Base-by-base conservation (phyloP, 2,113 vertebrate species). In the Monarcha castaneiventris region DNA sequence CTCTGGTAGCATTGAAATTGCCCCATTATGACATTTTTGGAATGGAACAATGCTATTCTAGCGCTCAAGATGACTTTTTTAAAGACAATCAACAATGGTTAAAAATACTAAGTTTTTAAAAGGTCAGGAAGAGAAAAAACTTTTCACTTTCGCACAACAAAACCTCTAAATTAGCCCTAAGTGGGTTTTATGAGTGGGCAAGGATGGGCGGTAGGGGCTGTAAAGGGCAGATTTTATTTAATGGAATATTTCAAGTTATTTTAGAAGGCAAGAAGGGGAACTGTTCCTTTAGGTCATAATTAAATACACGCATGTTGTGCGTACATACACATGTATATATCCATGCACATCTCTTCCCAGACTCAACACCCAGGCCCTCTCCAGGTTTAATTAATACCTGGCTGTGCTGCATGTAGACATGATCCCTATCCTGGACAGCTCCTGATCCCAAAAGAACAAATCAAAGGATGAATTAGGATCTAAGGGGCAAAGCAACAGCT, bases 71-170 rank as follows among this genome's bases (percentile, higher is more conserved):
- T 49, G 0, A 86, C 61, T 85, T 85, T 67, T 76, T 66, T 2
- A 16, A 85, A 92, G 44, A 79, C 76, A 87, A 54, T 89, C 76
- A 90, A 20, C 1, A 1, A 67, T 17, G 10, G 35, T 80, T 86
- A 88, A 90, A 80, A 73, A 74, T 33, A 71, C 9, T 17, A 71
- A 43, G 55, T 48, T 90, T 96, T 96, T 83, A 67, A 90, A 95
- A 90, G 67, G 75, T 95, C 72, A 91, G 29, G 51, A 88, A 90
- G 10, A 86, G 39, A 82, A 84, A 84, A 80, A 64, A 27, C 6
- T 8, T 77, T 73, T 90, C 5, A 3, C 51, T 92, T 93, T 92
- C 9, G 1, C 66, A 48, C 77, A 82, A 87, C 74, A 92, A 96
- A 83, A 35, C 63, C 80, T 80, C 51, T 55, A 82, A 78, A 89